Base-by-base conservation (phyloP, 2,888 invertebrate species). In the Yponomeuta cagnagella region DNA sequence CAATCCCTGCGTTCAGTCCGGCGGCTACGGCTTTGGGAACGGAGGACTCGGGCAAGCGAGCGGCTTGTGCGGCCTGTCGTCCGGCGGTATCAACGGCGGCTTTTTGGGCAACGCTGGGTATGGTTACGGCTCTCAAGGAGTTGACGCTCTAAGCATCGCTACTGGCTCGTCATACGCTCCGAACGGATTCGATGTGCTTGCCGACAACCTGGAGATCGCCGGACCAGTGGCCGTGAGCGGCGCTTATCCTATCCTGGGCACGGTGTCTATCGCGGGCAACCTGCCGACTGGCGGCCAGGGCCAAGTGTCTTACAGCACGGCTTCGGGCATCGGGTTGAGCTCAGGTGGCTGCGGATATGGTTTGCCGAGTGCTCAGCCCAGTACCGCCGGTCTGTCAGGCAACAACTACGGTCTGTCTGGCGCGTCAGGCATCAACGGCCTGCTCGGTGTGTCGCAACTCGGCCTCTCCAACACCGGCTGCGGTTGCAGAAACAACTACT, bases 141-240 rank as follows among this genome's bases (percentile, higher is more conserved):
- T 33, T 43, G 43, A 43, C 8, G 43, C 43, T 43, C n/a, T 63
- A n/a, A 63, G 63, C 63, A 12, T 63, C n/a, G n/a, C 30, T 10
- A 30, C 23, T 5, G 63, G 63, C 63, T 63, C 63, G 9, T n/a
- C n/a, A 8, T 30, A 9, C 15, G n/a, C 63, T 5, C 37, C 67
- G 8, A 31, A 23, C 37, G 67, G 67, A 4, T 2, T 67, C 10
- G 37, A 12, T 37, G 31, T 67, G 37, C 3, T 67, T 9, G 67
- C 67, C n/a, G 67, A 67, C 15, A 67, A 67, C 37, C 67, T 67
- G 15, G 67, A 67, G 15, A 37, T 67, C 33, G 31, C 10, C 12
- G 67, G 67, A 23, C 67, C 33, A 2, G 6, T 67, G 43, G 43
- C 43, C 43, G 43, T 43, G 8, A 43, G 43, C 43, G 43, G 43